Conservation (phyloP, 2,797 vertebrate genomes). For the Hirundo rustica region DNA sequence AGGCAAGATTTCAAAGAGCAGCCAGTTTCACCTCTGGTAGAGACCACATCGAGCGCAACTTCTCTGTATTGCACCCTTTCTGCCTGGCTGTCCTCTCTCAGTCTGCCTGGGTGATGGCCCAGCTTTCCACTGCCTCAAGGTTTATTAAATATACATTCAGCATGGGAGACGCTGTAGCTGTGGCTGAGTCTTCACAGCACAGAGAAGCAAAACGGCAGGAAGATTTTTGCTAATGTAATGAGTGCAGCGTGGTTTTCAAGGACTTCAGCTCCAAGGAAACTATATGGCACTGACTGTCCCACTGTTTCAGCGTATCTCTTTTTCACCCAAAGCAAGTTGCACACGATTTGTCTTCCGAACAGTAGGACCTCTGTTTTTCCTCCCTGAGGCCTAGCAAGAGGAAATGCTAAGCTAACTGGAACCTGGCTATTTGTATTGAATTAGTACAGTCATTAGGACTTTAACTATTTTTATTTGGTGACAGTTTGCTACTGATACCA, state of each 20-base stretch:
- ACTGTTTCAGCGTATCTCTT: neutral
- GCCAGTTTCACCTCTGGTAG: neutral
- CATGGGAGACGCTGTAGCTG: neutral
- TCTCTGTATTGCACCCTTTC: neutral
- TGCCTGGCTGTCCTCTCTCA: neutral
- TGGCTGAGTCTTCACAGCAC: neutral
- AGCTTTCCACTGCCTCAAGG: neutral
- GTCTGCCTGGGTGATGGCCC: neutral
- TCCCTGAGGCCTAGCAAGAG: neutral
- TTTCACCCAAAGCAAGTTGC: neutral
- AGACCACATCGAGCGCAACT: neutral
- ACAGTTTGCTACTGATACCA: constrained; percentile 75
- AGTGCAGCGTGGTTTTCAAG: neutral
- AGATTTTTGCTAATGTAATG: neutral
- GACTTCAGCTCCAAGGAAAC: neutral
- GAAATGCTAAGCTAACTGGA: constrained; percentile 29
- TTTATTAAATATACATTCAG: neutral
- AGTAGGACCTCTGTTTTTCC: neutral
- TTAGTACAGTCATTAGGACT: constrained; percentile 53
- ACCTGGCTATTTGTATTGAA: constrained; percentile 53
- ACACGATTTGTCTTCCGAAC: neutral
- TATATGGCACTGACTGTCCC: neutral
- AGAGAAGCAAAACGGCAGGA: neutral
- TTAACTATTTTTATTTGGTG: constrained; percentile 65
- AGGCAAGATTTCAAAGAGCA: neutral